Base-by-base conservation (phyloP, 2,888 invertebrate species). In the Chrysolina oricalcia region DNA sequence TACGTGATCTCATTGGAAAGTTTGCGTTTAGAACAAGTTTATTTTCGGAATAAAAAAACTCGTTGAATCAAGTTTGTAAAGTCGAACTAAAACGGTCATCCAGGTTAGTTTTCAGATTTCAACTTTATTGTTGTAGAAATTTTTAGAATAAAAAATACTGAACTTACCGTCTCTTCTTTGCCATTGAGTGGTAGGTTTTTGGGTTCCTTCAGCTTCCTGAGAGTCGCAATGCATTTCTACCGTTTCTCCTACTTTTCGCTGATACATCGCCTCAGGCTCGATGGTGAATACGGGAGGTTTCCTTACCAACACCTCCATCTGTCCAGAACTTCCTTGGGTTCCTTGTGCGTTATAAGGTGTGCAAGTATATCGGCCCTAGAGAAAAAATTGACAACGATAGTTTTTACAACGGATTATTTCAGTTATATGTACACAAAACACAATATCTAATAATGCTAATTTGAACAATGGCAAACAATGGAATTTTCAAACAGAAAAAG, bases 171-270 rank as follows among this genome's bases (percentile, higher is more conserved):
- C 96, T 78, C 94, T 92, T 87, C 97, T 93, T 87, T 96, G 94
- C 98, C 98, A 98, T 86, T 94, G 93, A 84, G 98, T 95, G 82
- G 92, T 94, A 27, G 97, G 97, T 85, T 95, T 95, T 88, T 96
- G 96, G 62, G 97, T 97, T 81, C 97, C 97, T 88, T 97, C 97
- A 69, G 96, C 96, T 88, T 96, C 96, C 83, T 94, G 93, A 68
- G 98, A 98, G 83, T 96, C 96, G 90, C 98, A 98, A 85, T 96
- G 95, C 96, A 98, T 97, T 87, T 96, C 96, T 23, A 98, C 97
- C 62, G 95, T 94, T 86, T 97, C 96, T 50, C 96, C 96, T 94
- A 84, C 85, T 89, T 97, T 96, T 85, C 95, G 92, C 90, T 97
- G 97, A 90, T 98, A 98, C 89, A 96, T 93, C 69, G 95, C 92